Evolutionary conservation across 1,140 invertebrate genomes (phyloP).

Genomic region (Tetramorium parvispinum): DNA sequence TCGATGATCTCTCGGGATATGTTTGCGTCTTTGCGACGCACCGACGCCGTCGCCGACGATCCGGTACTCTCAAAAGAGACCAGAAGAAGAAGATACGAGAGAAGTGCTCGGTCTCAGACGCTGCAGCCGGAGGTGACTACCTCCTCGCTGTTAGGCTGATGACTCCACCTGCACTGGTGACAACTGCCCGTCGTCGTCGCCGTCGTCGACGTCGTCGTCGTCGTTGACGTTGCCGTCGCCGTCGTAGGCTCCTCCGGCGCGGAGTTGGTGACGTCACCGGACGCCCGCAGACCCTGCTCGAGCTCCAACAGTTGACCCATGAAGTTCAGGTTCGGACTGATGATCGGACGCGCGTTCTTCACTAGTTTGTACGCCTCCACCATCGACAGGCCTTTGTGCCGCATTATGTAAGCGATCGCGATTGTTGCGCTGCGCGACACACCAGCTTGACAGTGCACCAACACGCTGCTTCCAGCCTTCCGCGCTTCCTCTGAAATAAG

Average conservation of each 20-base stretch:
- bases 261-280: slow-evolving; percentile 78
- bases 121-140: slow-evolving; percentile 87
- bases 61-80: neutral
- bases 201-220: slow-evolving; percentile 27
- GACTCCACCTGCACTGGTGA: slow-evolving; percentile 86
- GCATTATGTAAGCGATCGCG: slow-evolving; percentile 97
- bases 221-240: slow-evolving; percentile 12
- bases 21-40: slow-evolving; percentile 47
- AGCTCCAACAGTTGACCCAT: slow-evolving; percentile 97
- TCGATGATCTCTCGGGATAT: slow-evolving; percentile 65
- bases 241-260: slow-evolving; percentile 77
- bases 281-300: slow-evolving; percentile 89
- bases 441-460: slow-evolving; percentile 98
- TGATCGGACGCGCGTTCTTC: slow-evolving; percentile 94
- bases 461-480: slow-evolving; percentile 91
- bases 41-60: slow-evolving; percentile 2
- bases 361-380: slow-evolving; percentile 96
- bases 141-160: slow-evolving; percentile 83
- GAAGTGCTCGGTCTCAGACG: slow-evolving; percentile 75
- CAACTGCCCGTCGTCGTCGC: slow-evolving; percentile 72
- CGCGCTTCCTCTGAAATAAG: slow-evolving; percentile 93
- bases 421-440: slow-evolving; percentile 97
- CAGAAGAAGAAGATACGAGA: neutral
- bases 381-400: slow-evolving; percentile 94
- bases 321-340: slow-evolving; percentile 98